Evolutionary conservation across 2,113 vertebrate genomes (phyloP).

Genomic region (Epinephelus moara): DNA sequence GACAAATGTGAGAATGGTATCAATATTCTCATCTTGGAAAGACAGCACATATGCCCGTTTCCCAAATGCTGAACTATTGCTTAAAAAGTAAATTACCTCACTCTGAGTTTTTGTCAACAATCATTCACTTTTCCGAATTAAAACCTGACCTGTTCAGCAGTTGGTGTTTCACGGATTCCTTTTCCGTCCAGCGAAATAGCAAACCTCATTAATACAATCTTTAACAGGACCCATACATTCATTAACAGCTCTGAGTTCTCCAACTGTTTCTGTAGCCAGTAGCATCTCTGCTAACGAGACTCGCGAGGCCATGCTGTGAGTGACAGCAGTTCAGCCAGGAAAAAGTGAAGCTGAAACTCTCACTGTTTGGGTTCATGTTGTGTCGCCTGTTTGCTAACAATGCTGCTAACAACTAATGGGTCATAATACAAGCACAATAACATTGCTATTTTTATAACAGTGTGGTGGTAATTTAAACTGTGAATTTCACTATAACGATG

Average conservation of each 20-base stretch:
- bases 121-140: not conserved
- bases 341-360: not conserved
- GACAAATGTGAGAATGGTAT: not conserved
- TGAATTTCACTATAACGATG: not conserved
- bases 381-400: not conserved
- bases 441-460: not conserved
- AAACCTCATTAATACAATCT: not conserved
- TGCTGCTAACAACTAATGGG: not conserved
- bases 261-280: not conserved
- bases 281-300: constrained; percentile 12
- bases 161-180: not conserved
- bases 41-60: too few relatives aligned
- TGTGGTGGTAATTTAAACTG: not conserved
- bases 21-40: not conserved
- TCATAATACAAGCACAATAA: not conserved
- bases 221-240: constrained; percentile 2
- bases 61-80: too few relatives aligned
- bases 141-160: not conserved
- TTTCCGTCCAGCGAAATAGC: not conserved
- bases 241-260: constrained; percentile 6
- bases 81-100: not conserved
- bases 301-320: not conserved
- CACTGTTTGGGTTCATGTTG: not conserved
- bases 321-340: not conserved
- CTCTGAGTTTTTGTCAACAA: not conserved